phyloP scores from a whole-genome alignment of 2,797 vertebrate genomes.

The Muraenolepis orangiensis region DNA sequence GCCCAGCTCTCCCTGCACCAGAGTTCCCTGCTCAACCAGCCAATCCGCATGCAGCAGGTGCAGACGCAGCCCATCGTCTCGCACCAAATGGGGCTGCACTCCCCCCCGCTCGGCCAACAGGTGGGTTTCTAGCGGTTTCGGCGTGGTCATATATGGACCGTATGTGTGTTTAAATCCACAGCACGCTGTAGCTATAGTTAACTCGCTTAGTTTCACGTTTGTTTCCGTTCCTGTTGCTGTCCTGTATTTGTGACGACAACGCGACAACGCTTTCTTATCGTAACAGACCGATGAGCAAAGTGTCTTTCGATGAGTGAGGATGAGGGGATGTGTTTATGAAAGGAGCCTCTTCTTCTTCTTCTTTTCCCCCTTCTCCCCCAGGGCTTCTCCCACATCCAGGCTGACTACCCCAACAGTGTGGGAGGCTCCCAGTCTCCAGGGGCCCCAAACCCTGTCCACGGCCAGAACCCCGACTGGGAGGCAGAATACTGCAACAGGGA shows the following conservation, averaged over 20 bases:
- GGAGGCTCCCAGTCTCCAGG: slow-evolving; percentile 89
- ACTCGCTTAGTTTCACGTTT: too few relatives aligned
- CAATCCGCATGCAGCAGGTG: slow-evolving; percentile 96
- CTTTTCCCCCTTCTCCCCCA: slow-evolving; percentile 44
- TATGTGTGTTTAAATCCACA: not conserved
- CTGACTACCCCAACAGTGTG: slow-evolving; percentile 91
- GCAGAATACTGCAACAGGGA: slow-evolving; percentile 92
- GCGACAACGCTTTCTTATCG: too few relatives aligned
- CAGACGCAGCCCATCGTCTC: slow-evolving; percentile 92
- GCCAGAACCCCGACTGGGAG: slow-evolving; percentile 91
- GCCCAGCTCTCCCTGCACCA: slow-evolving; percentile 91
- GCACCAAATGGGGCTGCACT: slow-evolving; percentile 93
- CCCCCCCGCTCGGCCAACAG: slow-evolving; percentile 94
- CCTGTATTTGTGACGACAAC: too few relatives aligned
- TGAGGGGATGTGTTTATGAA: not conserved
- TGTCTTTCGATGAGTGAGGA: not conserved
- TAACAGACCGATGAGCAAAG: too few relatives aligned
- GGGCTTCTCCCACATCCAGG: slow-evolving; percentile 93
- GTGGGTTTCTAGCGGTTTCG: slow-evolving; percentile 63
- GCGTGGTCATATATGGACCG: not conserved
- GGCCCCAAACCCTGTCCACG: slow-evolving; percentile 81
- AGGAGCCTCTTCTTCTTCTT: not conserved
- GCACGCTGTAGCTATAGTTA: too few relatives aligned
- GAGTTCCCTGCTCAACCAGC: slow-evolving; percentile 90
- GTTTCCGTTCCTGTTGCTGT: too few relatives aligned